Evolutionary conservation across 2,797 vertebrate genomes (phyloP).

Genomic region (Phyllotis vaccarum): DNA sequence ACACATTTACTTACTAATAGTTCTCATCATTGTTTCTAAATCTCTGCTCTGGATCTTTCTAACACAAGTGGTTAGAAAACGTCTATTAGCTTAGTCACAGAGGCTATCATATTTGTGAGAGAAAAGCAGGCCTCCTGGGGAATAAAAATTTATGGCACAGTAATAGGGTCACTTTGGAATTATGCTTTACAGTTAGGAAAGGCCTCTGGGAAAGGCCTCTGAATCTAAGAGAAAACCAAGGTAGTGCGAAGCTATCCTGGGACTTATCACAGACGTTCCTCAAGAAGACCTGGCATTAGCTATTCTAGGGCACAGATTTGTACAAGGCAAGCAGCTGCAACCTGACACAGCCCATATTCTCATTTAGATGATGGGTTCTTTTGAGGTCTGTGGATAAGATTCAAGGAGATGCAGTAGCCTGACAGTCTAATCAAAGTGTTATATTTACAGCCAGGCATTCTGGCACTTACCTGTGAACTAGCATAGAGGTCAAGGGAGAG

Average conservation of each 20-base stretch:
- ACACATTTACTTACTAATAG: constrained; percentile 22
- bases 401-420: constrained; percentile 15
- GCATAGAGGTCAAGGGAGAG: neutral
- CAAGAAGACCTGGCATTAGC: constrained; percentile 21
- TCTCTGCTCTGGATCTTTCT: constrained; percentile 44
- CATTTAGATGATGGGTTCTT: constrained; percentile 47
- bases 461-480: neutral
- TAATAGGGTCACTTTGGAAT: constrained; percentile 69
- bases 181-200: constrained; percentile 63
- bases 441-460: neutral
- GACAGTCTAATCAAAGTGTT: constrained; percentile 58
- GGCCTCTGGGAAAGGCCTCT: constrained; percentile 51
- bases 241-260: neutral
- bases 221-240: constrained; percentile 63
- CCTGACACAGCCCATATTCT: neutral
- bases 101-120: constrained; percentile 46
- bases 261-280: constrained; percentile 6
- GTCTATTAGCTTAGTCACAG: constrained; percentile 23
- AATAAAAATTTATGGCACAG: constrained; percentile 68
- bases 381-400: constrained; percentile 20
- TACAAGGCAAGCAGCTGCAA: constrained; percentile 11
- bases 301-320: neutral
- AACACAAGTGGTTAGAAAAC: constrained; percentile 33
- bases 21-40: constrained; percentile 56
- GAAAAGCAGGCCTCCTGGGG: constrained; percentile 2